Evolutionary conservation across 2,888 invertebrate genomes (phyloP).

Genomic region (Cordilura impudica): DNA sequence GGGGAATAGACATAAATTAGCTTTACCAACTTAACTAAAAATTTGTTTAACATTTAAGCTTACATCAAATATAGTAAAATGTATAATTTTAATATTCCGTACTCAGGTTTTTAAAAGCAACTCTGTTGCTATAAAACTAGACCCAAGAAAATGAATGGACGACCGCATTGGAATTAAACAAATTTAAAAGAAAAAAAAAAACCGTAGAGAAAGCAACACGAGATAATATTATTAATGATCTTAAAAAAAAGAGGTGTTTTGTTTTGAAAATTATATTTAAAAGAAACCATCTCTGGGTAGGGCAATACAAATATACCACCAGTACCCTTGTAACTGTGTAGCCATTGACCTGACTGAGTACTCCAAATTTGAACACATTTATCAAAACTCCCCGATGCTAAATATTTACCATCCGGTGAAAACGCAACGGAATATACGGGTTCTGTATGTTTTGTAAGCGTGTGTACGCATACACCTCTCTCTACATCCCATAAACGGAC

Average conservation of each 20-base stretch:
- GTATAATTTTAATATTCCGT: constrained; percentile 8
- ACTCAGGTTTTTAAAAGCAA: constrained; percentile 28
- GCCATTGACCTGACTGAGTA: constrained; percentile 94
- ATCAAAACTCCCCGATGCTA: constrained; percentile 99
- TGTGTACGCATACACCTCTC: constrained; percentile 94
- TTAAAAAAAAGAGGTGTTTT: constrained; percentile 28
- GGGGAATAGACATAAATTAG: background rate
- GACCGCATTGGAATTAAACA: constrained; percentile 19
- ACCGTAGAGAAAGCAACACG: background rate
- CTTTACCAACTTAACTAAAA: constrained; percentile 18
- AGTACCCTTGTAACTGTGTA: constrained; percentile 98
- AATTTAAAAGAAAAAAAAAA: background rate
- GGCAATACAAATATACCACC: constrained; percentile 90
- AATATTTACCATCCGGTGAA: constrained; percentile 97
- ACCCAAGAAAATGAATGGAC: background rate
- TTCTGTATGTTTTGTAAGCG: constrained; percentile 97
- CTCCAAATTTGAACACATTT: constrained; percentile 99
- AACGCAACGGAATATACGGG: constrained; percentile 99
- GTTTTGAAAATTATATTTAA: constrained; percentile 39
- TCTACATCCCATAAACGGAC: constrained; percentile 98
- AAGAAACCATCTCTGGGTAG: constrained; percentile 57
- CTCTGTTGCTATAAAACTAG: constrained; percentile 18
- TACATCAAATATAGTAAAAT: constrained; percentile 12
- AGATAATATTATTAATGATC: constrained; percentile 11
- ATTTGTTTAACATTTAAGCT: constrained; percentile 31